Evolutionary conservation across 2,888 invertebrate species (phyloP), one percentile per base, ranked within the genome.

Genomic region (Candidula unifasciata): DNA sequence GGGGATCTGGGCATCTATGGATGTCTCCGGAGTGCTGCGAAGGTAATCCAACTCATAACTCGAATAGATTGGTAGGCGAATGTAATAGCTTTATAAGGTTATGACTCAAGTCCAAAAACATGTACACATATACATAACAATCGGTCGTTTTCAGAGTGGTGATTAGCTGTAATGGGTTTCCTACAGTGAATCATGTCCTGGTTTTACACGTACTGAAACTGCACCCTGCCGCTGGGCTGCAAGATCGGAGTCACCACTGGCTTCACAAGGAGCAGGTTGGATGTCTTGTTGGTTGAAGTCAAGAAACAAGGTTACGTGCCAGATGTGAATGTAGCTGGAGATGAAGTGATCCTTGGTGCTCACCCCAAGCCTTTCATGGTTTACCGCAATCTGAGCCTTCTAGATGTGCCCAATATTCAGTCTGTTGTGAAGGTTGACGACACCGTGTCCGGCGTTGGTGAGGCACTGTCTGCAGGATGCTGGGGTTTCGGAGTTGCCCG

Each of bases 291-390:
- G 52, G 88, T 88, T 30, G 90, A 91, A 52, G 92, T 93, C 3
- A 90, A 90, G 79, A 91, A 91, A 74, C 93, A 93, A 87, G 94
- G 94, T 3, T 83, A 89, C 82, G 87, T 82, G 24, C 93, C 93
- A 0, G 94, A 94, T 85, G 89, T 88, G 8, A 87, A 91, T 6
- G 93, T 94, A 0, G 91, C 94, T 30, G 92, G 93, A 0, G 94
- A 94, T 87, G 93, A 94, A 86, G 94, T 94, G 0, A 88, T 90
- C 2, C 82, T 92, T 35, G 93, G 92, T 24, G 91, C 92, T 0
- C 89, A 93, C 35, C 94, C 94, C 16, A 92, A 92, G 83, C 94
- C 94, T 0, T 92, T 92, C 86, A 94, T 94, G 94, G 89, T 94
- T n/a, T 94, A 93, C 89, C 87, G 89, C n/a, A 94, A 93, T 86